Percentiles rank a stretch among this genome's conserved stretches.
These are phyloP conservation scores for Eurytoma adleriae DNA, from an alignment of 2,888 invertebrate genomes.

Conservation along the genomic window DNA sequence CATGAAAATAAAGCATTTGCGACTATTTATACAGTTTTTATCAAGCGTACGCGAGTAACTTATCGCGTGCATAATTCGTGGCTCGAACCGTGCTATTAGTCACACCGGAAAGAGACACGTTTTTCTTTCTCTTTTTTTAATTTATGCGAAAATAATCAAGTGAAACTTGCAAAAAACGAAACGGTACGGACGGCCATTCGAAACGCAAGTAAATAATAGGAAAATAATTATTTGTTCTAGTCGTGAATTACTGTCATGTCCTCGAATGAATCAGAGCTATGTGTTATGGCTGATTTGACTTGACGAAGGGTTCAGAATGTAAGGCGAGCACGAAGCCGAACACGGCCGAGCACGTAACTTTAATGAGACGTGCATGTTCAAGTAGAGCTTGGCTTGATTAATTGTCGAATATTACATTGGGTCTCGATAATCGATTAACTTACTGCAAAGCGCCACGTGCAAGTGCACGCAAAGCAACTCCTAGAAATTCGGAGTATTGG, in stretches of 20 bases:
- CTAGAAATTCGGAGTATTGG: not conserved
- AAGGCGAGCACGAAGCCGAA: too few species aligned
- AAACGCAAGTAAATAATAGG: too few species aligned
- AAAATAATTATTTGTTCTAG: too few species aligned
- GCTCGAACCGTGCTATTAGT: not conserved
- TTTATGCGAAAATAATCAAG: too few species aligned
- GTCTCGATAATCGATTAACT: constrained; percentile 29
- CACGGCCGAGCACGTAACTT: too few species aligned
- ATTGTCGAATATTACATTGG: not conserved
- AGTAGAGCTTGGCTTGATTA: not conserved
- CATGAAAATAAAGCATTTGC: not conserved
- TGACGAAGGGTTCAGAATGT: too few species aligned
- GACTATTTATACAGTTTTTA: constrained; percentile 9
- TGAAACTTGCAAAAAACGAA: too few species aligned
- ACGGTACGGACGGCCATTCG: too few species aligned
- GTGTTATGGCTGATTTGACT: too few species aligned
- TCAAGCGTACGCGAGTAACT: not conserved
- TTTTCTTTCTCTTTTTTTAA: too few species aligned
- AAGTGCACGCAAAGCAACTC: constrained; percentile 1
- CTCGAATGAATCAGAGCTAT: too few species aligned
- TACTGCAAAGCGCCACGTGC: not conserved
- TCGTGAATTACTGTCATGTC: too few species aligned
- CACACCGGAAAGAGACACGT: not conserved
- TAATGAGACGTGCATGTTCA: not conserved
- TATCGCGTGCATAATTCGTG: constrained; percentile 33